phyloP scores from a whole-genome alignment of 92 coral and sea anemone genomes.

The Galaxea fascicularis region DNA sequence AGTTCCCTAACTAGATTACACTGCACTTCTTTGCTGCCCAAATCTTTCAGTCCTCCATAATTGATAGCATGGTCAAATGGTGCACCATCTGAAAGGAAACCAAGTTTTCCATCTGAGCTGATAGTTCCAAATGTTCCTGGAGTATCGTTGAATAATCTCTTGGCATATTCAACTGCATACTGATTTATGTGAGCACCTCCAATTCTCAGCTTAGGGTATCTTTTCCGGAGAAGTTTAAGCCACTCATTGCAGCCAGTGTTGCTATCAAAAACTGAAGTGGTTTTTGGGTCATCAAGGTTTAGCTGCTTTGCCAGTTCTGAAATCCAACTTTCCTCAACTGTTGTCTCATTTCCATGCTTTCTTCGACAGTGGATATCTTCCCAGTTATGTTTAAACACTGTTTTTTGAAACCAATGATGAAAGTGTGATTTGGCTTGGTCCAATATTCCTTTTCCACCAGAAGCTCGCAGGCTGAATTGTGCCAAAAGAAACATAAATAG shows the following conservation, averaged over 20 bases:
- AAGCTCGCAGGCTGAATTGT: slow-evolving; percentile 77
- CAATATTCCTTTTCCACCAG: slow-evolving; percentile 60
- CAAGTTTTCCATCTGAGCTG: slow-evolving; percentile 32
- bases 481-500: slow-evolving; percentile 72
- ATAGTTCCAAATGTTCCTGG: slow-evolving; percentile 70
- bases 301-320: slow-evolving; percentile 76
- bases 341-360: slow-evolving; percentile 69
- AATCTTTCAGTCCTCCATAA: slow-evolving; percentile 89
- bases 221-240: slow-evolving; percentile 76
- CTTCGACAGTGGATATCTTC: slow-evolving; percentile 86
- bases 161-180: slow-evolving; percentile 95
- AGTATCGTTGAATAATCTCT: slow-evolving; percentile 84
- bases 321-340: slow-evolving; percentile 76
- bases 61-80: slow-evolving; percentile 75
- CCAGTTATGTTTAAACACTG: slow-evolving; percentile 88
- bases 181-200: slow-evolving; percentile 87
- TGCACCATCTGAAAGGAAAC: slow-evolving; percentile 20
- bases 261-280: slow-evolving; percentile 86
- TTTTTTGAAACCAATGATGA: slow-evolving; percentile 87
- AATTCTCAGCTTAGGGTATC: slow-evolving; percentile 69
- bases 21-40: slow-evolving; percentile 56
- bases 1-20: slow-evolving; percentile 80
- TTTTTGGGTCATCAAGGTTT: slow-evolving; percentile 67
- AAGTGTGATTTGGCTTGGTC: slow-evolving; percentile 72
- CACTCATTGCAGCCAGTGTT: slow-evolving; percentile 94